These are phyloP conservation scores for Melanotaenia trifasciata DNA, from an alignment of 2,797 vertebrate species.

Conservation along the genomic window DNA sequence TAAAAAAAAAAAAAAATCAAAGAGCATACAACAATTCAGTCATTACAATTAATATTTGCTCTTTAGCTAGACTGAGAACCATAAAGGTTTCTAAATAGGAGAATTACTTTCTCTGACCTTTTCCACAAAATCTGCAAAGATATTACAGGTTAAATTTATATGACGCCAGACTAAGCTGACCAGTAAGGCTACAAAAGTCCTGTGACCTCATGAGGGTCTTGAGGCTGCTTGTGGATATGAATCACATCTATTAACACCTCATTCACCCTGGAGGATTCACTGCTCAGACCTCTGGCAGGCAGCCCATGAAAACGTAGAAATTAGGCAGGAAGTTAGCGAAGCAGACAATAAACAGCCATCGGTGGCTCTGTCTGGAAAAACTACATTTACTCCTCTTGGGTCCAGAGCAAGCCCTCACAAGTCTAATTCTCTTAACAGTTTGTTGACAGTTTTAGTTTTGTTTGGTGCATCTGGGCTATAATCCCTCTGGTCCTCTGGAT, in stretches of 20 bases:
- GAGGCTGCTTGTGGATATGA: slow-evolving; percentile 2
- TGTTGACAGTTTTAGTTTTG: background rate
- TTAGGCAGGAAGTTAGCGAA: slow-evolving; percentile 4
- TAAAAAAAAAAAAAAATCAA: slow-evolving; percentile 1
- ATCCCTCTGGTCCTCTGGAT: background rate
- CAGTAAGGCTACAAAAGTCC: background rate
- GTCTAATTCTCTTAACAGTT: slow-evolving; percentile 1
- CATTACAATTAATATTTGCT: background rate
- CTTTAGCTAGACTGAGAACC: background rate
- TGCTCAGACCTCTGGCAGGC: background rate
- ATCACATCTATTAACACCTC: slow-evolving; percentile 10
- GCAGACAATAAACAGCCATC: background rate
- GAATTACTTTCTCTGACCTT: background rate
- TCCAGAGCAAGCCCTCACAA: background rate
- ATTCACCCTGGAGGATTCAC: background rate
- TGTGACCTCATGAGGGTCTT: background rate
- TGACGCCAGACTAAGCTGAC: background rate
- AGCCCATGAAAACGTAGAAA: slow-evolving; percentile 8
- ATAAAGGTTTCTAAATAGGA: background rate
- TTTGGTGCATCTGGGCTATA: background rate
- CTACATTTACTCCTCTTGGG: background rate
- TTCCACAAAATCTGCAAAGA: slow-evolving; percentile 2
- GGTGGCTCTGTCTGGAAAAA: background rate
- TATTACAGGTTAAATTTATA: background rate
- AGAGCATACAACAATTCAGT: background rate